These are phyloP conservation scores for Willowsia nigromaculata DNA, from an alignment of 2,888 invertebrate species.

Conservation along the genomic window DNA sequence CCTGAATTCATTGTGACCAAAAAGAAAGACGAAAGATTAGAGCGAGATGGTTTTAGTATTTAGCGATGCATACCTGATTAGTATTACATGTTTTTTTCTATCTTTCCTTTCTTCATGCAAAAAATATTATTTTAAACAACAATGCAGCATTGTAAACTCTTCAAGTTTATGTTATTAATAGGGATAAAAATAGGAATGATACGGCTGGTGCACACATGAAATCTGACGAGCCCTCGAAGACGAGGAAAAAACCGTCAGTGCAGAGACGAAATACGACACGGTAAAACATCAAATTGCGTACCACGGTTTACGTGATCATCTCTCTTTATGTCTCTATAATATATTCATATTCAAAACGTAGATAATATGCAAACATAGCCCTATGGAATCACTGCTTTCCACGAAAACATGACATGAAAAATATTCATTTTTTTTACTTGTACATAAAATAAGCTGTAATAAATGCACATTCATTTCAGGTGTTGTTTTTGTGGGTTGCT, in stretches of 20 bases:
- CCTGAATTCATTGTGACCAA: conserved; percentile 38
- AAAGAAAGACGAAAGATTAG: conserved; percentile 50
- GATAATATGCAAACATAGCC: conserved; percentile 20
- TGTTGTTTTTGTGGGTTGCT: conserved; percentile 15
- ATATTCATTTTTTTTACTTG: neutral
- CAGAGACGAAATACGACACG: conserved; percentile 5
- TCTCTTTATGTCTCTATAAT: neutral
- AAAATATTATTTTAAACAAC: conserved; percentile 50
- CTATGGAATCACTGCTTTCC: conserved; percentile 31
- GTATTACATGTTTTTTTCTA: conserved; percentile 54
- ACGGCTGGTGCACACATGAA: conserved; percentile 59
- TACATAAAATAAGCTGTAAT: neutral
- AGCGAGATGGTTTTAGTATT: conserved; percentile 53
- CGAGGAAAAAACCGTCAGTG: conserved; percentile 29
- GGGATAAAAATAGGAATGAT: conserved; percentile 63
- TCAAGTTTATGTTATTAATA: conserved; percentile 55
- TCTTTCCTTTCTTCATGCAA: conserved; percentile 34
- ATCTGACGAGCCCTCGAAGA: conserved; percentile 19
- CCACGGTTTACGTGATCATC: neutral
- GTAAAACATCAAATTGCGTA: conserved; percentile 12
- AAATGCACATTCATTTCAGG: neutral
- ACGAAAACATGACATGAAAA: conserved; percentile 56
- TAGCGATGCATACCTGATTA: conserved; percentile 66
- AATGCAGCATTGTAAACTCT: conserved; percentile 46
- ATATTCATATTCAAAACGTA: neutral